Evolutionary conservation across 2,888 invertebrate species (phyloP), one percentile per base, ranked within the genome.

Genomic region (Napeogenes inachia): DNA sequence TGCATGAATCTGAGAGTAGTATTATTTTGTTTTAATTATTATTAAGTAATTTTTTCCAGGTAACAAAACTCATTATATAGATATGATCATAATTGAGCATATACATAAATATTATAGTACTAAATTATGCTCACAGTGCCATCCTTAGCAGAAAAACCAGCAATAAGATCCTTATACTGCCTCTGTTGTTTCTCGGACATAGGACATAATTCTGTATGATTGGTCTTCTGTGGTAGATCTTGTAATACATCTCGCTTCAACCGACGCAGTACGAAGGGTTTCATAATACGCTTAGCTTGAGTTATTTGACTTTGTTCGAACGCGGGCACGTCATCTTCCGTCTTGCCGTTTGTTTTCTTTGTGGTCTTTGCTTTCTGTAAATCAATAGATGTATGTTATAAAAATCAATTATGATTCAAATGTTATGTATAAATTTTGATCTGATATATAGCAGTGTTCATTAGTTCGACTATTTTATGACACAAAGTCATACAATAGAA

Each of bases 261-360:
- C 62, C 99, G 91, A 21, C 99, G 91, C 54, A 99, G 90, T 3
- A 99, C 94, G 81, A 99, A 99, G 0, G 99, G 99, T 80, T 96
- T 96, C 96, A 99, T 98, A 70, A 99, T 98, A 57, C 95, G 92
- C 80, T 99, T 98, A 0, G 99, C 99, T 75, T 98, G 96, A 13
- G 94, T 94, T 54, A 99, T 96, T 82, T 98, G 96, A 62, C 96
- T 95, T 77, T 94, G 93, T 79, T 98, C 98, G 84, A 98, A 99
- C n/a, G 94, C 87, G 0, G 95, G 94, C 30, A 92, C 82, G 45
- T 93, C 93, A 8, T 94, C 93, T 10, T 92, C 92, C 2, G 60
- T 56, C 3, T 81, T 83, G 21, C 81, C 84, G 13, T 84, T 82
- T 0, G 79, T 82, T 68, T 90, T 91, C 13, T 80, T 82, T 57